phyloP scores from a whole-genome alignment of 1,140 invertebrate species.

The Drosophila jambulina region DNA sequence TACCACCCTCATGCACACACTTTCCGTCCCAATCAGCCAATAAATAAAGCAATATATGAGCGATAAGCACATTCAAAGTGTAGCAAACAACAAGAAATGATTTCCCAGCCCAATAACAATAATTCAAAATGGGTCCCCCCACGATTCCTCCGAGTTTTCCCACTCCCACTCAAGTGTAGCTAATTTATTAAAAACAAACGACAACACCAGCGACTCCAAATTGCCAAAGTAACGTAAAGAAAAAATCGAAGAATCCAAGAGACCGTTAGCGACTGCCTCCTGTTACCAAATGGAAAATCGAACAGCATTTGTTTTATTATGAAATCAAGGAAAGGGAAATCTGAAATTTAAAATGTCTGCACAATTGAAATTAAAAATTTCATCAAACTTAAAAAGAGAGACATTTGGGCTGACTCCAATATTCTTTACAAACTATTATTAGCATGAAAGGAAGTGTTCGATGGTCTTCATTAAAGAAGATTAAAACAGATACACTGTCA shows the following conservation, averaged over 20 bases:
- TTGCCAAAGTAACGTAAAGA: slow-evolving; percentile 56
- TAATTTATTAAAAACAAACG: slow-evolving; percentile 75
- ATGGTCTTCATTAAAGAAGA: not conserved
- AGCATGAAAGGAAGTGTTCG: not conserved
- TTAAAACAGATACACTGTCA: not conserved
- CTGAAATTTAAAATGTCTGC: not conserved
- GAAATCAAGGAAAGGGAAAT: not conserved
- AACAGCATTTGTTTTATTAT: slow-evolving; percentile 29
- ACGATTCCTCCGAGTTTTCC: not conserved
- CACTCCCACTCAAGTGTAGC: slow-evolving; percentile 19
- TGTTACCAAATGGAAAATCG: slow-evolving; percentile 17
- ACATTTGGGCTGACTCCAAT: not conserved
- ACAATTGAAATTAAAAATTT: not conserved
- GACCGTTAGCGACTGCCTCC: slow-evolving; percentile 21
- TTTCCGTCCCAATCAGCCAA: slow-evolving; percentile 62
- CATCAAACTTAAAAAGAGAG: no score
- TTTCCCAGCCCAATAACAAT: slow-evolving; percentile 59
- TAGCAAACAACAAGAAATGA: slow-evolving; percentile 33
- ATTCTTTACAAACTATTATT: not conserved
- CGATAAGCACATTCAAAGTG: slow-evolving; percentile 69
- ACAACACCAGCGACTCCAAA: slow-evolving; percentile 42
- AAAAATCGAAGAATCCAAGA: slow-evolving; percentile 12
- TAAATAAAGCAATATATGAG: slow-evolving; percentile 74
- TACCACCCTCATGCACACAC: slow-evolving; percentile 12
- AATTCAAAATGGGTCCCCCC: slow-evolving; percentile 57